Conservation (phyloP, 2,888 invertebrate genomes). For the Acanthacorydalis orientalis region DNA sequence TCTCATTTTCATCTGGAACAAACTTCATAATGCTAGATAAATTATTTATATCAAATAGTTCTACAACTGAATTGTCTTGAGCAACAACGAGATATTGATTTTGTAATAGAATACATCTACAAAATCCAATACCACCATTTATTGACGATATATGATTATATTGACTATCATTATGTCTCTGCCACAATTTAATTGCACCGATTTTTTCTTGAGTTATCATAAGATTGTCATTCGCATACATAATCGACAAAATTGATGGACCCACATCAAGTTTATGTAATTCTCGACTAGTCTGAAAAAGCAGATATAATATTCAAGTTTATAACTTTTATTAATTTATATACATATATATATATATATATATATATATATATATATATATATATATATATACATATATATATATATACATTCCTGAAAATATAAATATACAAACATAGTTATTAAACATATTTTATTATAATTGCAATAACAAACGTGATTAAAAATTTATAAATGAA, state of each 20-base stretch:
- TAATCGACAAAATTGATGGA: constrained; percentile 42
- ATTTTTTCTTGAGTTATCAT: constrained; percentile 61
- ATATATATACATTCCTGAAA: too few relatives aligned
- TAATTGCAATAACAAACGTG: too few relatives aligned
- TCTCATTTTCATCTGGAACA: constrained; percentile 23
- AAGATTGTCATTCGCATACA: constrained; percentile 40
- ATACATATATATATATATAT: too few relatives aligned
- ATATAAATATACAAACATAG: too few relatives aligned
- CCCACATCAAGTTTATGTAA: constrained; percentile 48
- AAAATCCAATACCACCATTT: constrained; percentile 51
- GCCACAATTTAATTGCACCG: constrained; percentile 50
- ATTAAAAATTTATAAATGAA: too few relatives aligned
- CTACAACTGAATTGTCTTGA: constrained; percentile 38
- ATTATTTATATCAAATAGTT: constrained; percentile 26
- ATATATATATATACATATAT: too few relatives aligned
- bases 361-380: too few relatives aligned
- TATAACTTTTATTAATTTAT: too few relatives aligned
- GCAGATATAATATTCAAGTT: not conserved
- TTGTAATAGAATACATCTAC: constrained; percentile 44
- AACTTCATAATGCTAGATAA: constrained; percentile 25
- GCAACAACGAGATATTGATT: constrained; percentile 45
- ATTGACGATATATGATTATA: constrained; percentile 39
- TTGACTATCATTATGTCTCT: constrained; percentile 34
- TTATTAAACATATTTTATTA: too few relatives aligned
- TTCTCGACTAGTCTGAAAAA: constrained; percentile 51